Percentiles rank a stretch among this genome's conserved stretches.
Evolutionary conservation across 1,140 invertebrate species (phyloP).

Genomic region (Drosophila pseudoobscura): DNA sequence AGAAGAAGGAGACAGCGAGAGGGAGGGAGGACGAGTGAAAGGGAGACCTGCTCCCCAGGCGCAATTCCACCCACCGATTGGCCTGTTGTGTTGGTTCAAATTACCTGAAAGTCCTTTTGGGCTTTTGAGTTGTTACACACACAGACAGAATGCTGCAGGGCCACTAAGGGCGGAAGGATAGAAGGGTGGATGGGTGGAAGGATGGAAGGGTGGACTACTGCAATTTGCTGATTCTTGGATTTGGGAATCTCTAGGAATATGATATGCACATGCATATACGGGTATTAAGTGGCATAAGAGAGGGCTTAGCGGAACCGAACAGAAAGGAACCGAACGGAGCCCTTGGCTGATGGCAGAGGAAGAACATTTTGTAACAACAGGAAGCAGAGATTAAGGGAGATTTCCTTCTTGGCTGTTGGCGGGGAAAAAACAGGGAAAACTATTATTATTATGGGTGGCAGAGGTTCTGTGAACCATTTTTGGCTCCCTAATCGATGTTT

Average conservation of each 20-base stretch:
- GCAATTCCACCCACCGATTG: conserved; percentile 29
- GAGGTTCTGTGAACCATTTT: too few species aligned
- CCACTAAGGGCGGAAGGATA: not conserved
- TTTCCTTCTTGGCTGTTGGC: too few species aligned
- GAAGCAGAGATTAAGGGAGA: not conserved
- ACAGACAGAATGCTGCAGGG: conserved; percentile 6
- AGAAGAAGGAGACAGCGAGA: too few species aligned
- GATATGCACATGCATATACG: conserved; percentile 24
- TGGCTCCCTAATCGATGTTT: too few species aligned
- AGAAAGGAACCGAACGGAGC: not conserved
- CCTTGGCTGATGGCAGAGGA: conserved; percentile 15
- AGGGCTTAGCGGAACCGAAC: conserved; percentile 6
- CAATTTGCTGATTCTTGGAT: conserved; percentile 46
- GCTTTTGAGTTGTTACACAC: conserved; percentile 43
- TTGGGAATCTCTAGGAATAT: conserved; percentile 21
- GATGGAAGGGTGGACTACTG: conserved; percentile 24
- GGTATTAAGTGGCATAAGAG: conserved; percentile 37
- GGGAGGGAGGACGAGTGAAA: not conserved
- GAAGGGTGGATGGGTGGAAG: not conserved
- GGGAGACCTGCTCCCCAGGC: conserved; percentile 32
- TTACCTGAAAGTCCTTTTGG: conserved; percentile 72
- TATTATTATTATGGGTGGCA: too few species aligned
- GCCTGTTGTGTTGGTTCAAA: conserved; percentile 64
- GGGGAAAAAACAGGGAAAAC: too few species aligned
- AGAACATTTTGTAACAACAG: conserved; percentile 4